phyloP scores from a whole-genome alignment of 2,113 vertebrate genomes.

The Perca fluviatilis region DNA sequence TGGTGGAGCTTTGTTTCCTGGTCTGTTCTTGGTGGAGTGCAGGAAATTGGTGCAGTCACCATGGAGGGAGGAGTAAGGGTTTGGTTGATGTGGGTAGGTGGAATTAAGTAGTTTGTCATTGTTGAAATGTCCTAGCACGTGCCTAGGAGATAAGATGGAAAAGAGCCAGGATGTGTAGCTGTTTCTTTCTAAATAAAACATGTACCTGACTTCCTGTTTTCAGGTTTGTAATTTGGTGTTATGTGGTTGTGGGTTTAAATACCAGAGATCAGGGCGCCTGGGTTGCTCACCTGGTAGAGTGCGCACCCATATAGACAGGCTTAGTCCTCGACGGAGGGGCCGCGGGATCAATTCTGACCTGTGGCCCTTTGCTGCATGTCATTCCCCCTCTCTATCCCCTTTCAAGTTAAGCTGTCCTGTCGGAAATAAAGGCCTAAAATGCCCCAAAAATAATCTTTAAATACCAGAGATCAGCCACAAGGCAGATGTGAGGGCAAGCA shows the following conservation, averaged over 20 bases:
- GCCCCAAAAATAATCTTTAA: too few relatives aligned
- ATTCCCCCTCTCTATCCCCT: too few relatives aligned
- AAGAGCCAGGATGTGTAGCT: background rate
- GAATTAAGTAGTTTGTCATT: conserved; percentile 20
- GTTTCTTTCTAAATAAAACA: background rate
- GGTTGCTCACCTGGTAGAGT: too few relatives aligned
- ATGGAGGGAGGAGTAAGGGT: conserved; percentile 15
- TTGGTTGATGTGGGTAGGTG: background rate
- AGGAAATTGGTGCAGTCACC: conserved; percentile 36
- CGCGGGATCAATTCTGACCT: too few relatives aligned
- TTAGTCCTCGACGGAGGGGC: too few relatives aligned
- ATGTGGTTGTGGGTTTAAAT: conserved; percentile 16
- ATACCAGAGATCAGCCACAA: background rate
- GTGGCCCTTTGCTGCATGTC: too few relatives aligned
- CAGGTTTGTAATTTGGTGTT: conserved; percentile 9
- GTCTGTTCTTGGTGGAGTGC: conserved; percentile 22
- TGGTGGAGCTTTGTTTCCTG: conserved; percentile 25
- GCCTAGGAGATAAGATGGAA: background rate
- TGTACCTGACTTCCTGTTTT: conserved; percentile 41
- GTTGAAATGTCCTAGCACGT: conserved; percentile 1
- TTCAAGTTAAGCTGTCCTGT: too few relatives aligned
- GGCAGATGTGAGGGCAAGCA: conserved; percentile 2
- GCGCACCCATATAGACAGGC: too few relatives aligned
- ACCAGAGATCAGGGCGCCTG: background rate
- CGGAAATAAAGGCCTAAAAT: too few relatives aligned